Conservation (phyloP, 2,113 vertebrate genomes). For the Gobius niger region DNA sequence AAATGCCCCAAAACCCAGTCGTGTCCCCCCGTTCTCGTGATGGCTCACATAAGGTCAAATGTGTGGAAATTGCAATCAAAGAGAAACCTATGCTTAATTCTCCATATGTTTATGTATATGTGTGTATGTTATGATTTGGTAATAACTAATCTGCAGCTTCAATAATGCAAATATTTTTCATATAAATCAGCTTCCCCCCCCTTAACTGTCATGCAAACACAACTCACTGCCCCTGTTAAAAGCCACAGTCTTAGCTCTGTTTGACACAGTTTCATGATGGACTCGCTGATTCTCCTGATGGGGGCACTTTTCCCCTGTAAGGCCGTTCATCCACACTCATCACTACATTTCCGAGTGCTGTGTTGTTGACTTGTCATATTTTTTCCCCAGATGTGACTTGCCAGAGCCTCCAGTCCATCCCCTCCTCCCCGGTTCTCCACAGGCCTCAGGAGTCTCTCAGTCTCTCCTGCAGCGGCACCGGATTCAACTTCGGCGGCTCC, state of each 20-base stretch:
- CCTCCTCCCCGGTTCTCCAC: neutral
- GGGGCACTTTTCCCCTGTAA: neutral
- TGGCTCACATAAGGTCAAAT: too few species aligned
- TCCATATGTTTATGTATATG: too few species aligned
- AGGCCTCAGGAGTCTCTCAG: neutral
- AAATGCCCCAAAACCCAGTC: too few species aligned
- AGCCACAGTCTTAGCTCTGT: neutral
- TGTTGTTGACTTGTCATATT: neutral
- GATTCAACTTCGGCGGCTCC: neutral
- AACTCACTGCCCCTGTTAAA: too few species aligned
- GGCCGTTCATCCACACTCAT: neutral
- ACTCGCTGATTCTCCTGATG: neutral
- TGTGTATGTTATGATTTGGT: too few species aligned
- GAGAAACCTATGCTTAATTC: too few species aligned
- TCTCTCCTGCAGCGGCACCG: neutral
- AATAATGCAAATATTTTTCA: too few species aligned
- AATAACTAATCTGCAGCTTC: too few species aligned
- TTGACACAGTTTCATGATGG: neutral
- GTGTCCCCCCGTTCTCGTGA: too few species aligned
- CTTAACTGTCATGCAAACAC: too few species aligned
- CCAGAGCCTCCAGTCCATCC: neutral
- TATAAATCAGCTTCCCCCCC: too few species aligned
- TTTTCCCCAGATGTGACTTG: neutral
- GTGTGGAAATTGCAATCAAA: too few species aligned
- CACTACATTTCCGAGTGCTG: neutral